These are phyloP conservation scores for Gadus macrocephalus DNA, from an alignment of 2,113 vertebrate genomes.

Conservation along the genomic window DNA sequence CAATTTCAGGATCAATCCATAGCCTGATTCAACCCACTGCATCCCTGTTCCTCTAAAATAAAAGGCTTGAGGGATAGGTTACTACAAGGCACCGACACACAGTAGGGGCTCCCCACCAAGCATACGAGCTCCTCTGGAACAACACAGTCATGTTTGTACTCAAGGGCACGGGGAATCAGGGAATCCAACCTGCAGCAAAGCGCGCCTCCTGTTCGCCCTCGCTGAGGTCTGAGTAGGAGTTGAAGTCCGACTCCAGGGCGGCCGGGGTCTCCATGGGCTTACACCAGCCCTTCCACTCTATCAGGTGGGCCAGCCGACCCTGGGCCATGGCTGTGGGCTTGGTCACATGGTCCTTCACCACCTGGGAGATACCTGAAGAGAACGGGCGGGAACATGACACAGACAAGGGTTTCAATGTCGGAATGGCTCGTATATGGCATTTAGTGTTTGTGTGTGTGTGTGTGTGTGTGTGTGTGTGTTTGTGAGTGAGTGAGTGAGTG, in stretches of 20 bases:
- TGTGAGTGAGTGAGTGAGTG: neutral
- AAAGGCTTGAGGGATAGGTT: no score
- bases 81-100: no score
- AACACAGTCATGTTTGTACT: no score
- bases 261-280: slow-evolving; percentile 85
- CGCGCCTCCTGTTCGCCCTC: slow-evolving; percentile 96
- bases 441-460: slow-evolving; percentile 1
- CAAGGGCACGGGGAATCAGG: no score
- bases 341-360: slow-evolving; percentile 97
- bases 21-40: no score
- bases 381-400: neutral
- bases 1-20: no score
- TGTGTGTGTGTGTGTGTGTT: neutral
- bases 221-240: slow-evolving; percentile 91
- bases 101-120: no score
- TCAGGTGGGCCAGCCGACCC: slow-evolving; percentile 93
- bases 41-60: no score
- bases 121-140: no score
- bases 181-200: slow-evolving; percentile 85
- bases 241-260: slow-evolving; percentile 87
- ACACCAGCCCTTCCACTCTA: slow-evolving; percentile 98
- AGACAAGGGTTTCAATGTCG: neutral
- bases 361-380: slow-evolving; percentile 91
- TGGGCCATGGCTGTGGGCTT: slow-evolving; percentile 98
- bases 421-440: neutral